phyloP scores from a whole-genome alignment of 2,888 invertebrate genomes.

The Orthonevra nobilis region DNA sequence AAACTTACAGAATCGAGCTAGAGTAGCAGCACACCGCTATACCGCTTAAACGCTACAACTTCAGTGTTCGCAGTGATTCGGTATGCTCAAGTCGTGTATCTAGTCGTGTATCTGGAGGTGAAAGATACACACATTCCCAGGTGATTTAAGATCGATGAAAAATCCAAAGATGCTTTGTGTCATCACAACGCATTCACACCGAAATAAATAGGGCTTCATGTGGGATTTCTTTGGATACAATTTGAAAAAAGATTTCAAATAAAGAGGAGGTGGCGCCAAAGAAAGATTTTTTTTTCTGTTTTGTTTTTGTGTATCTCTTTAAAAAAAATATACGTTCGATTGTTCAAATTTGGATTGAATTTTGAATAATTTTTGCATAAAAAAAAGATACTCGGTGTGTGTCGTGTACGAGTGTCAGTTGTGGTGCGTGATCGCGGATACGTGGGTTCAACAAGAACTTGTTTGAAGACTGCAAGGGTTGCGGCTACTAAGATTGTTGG shows the following conservation, averaged over 20 bases:
- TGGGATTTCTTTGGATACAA: conserved; percentile 36
- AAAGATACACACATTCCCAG: conserved; percentile 7
- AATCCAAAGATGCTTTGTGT: conserved; percentile 7
- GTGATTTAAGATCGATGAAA: too few relatives aligned
- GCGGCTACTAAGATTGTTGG: conserved; percentile 25
- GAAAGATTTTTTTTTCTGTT: conserved; percentile 1
- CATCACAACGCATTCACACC: not conserved
- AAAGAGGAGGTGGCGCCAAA: conserved; percentile 48
- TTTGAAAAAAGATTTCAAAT: conserved; percentile 18
- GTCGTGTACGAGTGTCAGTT: not conserved
- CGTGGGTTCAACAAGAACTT: conserved; percentile 52
- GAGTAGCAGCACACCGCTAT: too few relatives aligned
- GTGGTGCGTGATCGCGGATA: not conserved
- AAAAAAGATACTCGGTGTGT: conserved; percentile 29
- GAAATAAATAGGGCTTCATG: conserved; percentile 23
- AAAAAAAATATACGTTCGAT: conserved; percentile 9
- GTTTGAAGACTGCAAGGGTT: conserved; percentile 41
- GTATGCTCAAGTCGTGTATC: conserved; percentile 45
- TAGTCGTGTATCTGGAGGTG: conserved; percentile 9
- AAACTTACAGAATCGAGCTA: too few relatives aligned
- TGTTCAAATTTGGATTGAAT: conserved; percentile 9
- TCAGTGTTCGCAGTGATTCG: not conserved
- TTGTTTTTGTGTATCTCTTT: not conserved
- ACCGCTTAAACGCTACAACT: too few relatives aligned
- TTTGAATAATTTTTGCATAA: conserved; percentile 41